phyloP scores from a whole-genome alignment of 2,113 vertebrate species.

The Probosciger aterrimus region DNA sequence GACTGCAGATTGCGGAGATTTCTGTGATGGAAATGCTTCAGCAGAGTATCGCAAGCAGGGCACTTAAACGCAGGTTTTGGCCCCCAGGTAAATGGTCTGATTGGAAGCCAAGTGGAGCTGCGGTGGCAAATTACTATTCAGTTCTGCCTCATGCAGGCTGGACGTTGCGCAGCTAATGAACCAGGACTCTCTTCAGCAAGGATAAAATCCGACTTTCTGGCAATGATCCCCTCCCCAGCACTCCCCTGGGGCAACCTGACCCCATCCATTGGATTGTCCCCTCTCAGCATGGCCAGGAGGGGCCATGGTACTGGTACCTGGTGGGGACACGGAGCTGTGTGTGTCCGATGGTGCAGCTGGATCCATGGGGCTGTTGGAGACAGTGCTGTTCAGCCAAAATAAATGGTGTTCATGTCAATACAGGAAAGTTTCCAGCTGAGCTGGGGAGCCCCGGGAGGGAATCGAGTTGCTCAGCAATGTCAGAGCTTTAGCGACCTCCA shows the following conservation, averaged over 20 bases:
- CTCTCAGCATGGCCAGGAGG: neutral
- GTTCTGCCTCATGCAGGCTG: neutral
- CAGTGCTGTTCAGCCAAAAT: neutral
- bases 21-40: constrained; percentile 20
- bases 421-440: constrained; percentile 16
- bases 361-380: neutral
- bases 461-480: neutral
- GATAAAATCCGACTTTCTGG: neutral
- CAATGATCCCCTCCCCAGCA: neutral
- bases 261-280: neutral
- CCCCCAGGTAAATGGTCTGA: constrained; percentile 25
- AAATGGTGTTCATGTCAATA: constrained; percentile 17
- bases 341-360: neutral
- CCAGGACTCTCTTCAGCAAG: neutral
- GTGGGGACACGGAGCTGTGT: fast-evolving
- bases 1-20: neutral
- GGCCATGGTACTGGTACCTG: neutral
- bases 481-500: neutral
- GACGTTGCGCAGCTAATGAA: neutral
- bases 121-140: neutral
- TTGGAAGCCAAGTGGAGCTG: neutral
- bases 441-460: neutral
- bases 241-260: neutral
- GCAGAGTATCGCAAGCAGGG: neutral
- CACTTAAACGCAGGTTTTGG: neutral